Conservation (phyloP, 2,797 vertebrate species). For the Sebastes vulpes region DNA sequence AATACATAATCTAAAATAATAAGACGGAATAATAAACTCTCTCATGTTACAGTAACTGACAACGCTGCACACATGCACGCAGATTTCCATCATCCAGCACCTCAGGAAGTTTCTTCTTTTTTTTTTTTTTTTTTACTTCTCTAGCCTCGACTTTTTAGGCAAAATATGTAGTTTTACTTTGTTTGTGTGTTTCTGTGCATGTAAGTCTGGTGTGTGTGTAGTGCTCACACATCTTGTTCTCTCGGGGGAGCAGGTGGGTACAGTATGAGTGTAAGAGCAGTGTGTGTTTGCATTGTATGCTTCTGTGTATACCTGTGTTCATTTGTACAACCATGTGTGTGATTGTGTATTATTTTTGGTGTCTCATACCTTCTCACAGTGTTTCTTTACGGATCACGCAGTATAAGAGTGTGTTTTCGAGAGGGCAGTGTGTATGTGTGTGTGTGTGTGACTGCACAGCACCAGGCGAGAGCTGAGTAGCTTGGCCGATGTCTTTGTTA, state of each 20-base stretch:
- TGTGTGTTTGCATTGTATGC: neutral
- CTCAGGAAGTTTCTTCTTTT: neutral
- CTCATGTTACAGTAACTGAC: slow-evolving; percentile 41
- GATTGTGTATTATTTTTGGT: neutral
- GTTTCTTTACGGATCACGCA: neutral
- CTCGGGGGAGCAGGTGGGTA: neutral
- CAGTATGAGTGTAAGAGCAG: neutral
- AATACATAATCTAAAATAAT: slow-evolving; percentile 73
- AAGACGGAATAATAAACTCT: slow-evolving; percentile 69
- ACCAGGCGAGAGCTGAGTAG: slow-evolving; percentile 40
- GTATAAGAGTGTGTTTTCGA: slow-evolving; percentile 7
- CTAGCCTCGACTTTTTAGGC: neutral
- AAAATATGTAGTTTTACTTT: neutral
- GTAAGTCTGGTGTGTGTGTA: neutral
- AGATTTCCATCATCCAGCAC: slow-evolving; percentile 10
- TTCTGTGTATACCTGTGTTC: neutral
- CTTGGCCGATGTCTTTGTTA: slow-evolving; percentile 70
- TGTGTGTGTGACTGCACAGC: slow-evolving; percentile 9
- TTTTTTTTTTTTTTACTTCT: neutral
- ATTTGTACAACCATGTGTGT: neutral
- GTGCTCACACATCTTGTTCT: neutral
- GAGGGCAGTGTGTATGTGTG: slow-evolving; percentile 16
- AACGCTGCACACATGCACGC: neutral
- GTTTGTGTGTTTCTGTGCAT: neutral
- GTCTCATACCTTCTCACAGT: neutral